Evolutionary conservation across 2,797 vertebrate species (phyloP).

Genomic region (Syndactyla subalaris): DNA sequence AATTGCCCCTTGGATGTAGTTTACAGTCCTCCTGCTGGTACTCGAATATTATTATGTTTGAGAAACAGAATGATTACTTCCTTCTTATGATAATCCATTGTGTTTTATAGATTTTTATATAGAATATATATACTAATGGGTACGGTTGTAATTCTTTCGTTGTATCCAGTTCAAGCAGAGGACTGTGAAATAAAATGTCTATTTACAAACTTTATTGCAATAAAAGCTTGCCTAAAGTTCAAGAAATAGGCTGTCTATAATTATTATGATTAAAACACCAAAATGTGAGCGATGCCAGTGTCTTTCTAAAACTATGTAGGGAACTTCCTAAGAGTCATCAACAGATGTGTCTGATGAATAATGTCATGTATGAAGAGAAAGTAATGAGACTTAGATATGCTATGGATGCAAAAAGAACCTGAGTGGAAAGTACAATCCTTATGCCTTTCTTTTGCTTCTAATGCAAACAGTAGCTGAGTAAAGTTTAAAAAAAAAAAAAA

Average conservation of each 20-base stretch:
- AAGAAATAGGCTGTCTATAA: not conserved
- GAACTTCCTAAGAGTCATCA: not conserved
- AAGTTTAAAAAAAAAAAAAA: not conserved
- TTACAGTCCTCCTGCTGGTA: not conserved
- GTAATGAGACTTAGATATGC: not conserved
- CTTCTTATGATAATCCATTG: constrained; percentile 6
- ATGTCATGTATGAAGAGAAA: not conserved
- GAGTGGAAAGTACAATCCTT: not conserved
- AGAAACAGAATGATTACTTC: constrained; percentile 8
- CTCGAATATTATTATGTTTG: not conserved
- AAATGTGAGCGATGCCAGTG: not conserved
- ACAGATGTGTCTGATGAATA: not conserved
- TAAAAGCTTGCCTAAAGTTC: not conserved
- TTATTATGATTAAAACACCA: not conserved
- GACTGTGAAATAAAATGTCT: not conserved
- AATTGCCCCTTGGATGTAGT: constrained; percentile 2
- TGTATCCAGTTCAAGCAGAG: not conserved
- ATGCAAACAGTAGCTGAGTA: not conserved
- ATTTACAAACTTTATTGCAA: not conserved
- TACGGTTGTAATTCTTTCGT: not conserved
- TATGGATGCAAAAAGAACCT: not conserved
- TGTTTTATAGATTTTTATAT: not conserved
- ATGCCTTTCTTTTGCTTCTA: not conserved
- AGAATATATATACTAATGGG: not conserved
- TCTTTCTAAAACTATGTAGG: not conserved